phyloP scores from a whole-genome alignment of 2,888 invertebrate genomes.

The Automeris io region DNA sequence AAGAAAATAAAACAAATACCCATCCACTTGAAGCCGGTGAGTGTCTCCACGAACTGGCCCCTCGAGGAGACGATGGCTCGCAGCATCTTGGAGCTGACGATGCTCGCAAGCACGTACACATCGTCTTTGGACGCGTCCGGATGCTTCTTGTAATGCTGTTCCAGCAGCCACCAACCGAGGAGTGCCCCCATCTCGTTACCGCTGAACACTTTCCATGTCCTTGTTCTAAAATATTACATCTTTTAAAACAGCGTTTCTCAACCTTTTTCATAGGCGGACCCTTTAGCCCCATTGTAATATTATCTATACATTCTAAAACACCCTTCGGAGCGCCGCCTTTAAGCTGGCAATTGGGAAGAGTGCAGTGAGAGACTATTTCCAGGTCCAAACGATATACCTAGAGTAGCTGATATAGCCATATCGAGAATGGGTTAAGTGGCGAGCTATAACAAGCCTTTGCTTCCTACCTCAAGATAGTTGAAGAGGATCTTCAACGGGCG shows the following conservation, averaged over 20 bases:
- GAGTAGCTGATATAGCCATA: too few relatives aligned
- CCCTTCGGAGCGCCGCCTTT: too few relatives aligned
- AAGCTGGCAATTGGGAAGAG: too few relatives aligned
- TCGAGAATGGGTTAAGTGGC: too few relatives aligned
- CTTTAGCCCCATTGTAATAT: neutral
- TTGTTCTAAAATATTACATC: constrained; percentile 36
- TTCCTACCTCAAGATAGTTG: too few relatives aligned
- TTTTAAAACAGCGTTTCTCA: neutral
- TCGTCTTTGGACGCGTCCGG: constrained; percentile 71
- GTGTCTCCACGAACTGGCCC: constrained; percentile 89
- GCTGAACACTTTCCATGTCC: constrained; percentile 89
- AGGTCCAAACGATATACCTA: too few relatives aligned
- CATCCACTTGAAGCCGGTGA: constrained; percentile 99
- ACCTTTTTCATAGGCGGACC: too few relatives aligned
- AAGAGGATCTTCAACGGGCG: too few relatives aligned
- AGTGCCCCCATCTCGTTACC: constrained; percentile 97
- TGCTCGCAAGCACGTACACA: constrained; percentile 92
- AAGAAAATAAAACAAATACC: constrained; percentile 62
- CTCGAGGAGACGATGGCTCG: constrained; percentile 86
- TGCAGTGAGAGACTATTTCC: too few relatives aligned
- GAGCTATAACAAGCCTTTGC: too few relatives aligned
- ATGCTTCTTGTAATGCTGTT: constrained; percentile 68
- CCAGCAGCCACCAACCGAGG: constrained; percentile 94
- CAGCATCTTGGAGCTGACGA: constrained; percentile 97
- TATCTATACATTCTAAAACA: constrained; percentile 1